Evolutionary conservation across 53 echinoderm and acorn worm species (phyloP).

Genomic region (Hippasteria phrygiana): DNA sequence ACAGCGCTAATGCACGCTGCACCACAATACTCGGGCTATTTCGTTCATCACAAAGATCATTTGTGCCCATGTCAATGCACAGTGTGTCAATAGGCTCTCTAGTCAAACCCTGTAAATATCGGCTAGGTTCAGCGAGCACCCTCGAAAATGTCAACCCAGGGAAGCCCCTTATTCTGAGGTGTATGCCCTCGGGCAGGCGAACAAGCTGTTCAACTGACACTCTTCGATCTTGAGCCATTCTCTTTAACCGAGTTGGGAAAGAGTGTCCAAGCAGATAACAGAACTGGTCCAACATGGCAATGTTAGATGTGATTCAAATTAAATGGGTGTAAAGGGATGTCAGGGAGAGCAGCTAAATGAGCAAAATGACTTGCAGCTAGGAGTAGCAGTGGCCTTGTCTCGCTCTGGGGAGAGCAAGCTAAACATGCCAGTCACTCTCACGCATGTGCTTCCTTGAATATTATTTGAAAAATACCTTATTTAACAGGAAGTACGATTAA

Average conservation of each 20-base stretch:
- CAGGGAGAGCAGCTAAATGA: background rate
- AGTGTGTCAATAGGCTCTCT: background rate
- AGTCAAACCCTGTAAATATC: background rate
- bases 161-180: background rate
- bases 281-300: background rate
- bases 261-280: background rate
- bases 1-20: background rate
- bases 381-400: conserved; percentile 5
- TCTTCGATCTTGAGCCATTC: background rate
- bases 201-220: background rate
- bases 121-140: conserved; percentile 1
- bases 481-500: too few species aligned
- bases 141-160: background rate
- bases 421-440: background rate
- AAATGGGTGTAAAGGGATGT: background rate
- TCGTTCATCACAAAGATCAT: background rate
- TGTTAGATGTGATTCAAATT: background rate
- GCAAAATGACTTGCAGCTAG: background rate
- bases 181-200: background rate
- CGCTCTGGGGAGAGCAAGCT: background rate
- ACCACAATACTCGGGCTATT: background rate
- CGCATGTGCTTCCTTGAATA: too few species aligned
- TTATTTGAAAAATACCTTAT: too few species aligned
- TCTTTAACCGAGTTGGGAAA: background rate
- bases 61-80: conserved; percentile 13